Evolutionary conservation across 2,888 invertebrate species (phyloP).

Genomic region (Diaperis boleti): DNA sequence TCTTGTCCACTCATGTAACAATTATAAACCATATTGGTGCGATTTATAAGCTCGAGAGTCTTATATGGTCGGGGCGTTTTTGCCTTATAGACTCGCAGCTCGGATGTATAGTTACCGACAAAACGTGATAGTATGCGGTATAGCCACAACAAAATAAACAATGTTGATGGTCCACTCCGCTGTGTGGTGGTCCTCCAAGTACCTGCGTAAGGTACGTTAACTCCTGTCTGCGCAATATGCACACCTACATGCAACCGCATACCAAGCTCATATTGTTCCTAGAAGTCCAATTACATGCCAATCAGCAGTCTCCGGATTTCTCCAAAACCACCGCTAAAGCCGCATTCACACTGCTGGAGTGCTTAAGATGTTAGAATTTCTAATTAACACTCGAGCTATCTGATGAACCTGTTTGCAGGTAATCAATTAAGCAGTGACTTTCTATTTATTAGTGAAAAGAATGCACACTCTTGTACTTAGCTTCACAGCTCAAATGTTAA

Average conservation of each 20-base stretch:
- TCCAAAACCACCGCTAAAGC: slow-evolving; percentile 21
- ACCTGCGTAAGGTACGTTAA: slow-evolving; percentile 34
- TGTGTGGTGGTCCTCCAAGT: slow-evolving; percentile 30
- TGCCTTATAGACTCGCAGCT: slow-evolving; percentile 45
- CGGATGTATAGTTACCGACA: slow-evolving; percentile 52
- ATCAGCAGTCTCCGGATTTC: slow-evolving; percentile 26
- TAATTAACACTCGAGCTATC: background rate
- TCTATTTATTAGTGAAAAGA: background rate
- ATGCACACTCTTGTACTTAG: background rate
- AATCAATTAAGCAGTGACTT: background rate
- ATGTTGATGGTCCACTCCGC: slow-evolving; percentile 43
- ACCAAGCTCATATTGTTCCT: slow-evolving; percentile 40
- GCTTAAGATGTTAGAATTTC: background rate
- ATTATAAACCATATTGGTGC: slow-evolving; percentile 50
- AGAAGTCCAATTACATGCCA: slow-evolving; percentile 42
- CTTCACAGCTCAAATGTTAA: background rate
- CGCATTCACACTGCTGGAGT: background rate
- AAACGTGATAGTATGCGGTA: slow-evolving; percentile 56
- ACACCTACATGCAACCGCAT: slow-evolving; percentile 35
- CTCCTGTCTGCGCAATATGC: slow-evolving; percentile 36
- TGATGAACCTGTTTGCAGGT: background rate
- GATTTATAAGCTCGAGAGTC: slow-evolving; percentile 48
- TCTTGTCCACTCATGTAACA: slow-evolving; percentile 46
- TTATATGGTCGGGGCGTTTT: slow-evolving; percentile 49
- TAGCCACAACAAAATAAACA: slow-evolving; percentile 54